These are phyloP conservation scores for Pedionomus torquatus DNA, from an alignment of 2,113 vertebrate species.

Conservation along the genomic window DNA sequence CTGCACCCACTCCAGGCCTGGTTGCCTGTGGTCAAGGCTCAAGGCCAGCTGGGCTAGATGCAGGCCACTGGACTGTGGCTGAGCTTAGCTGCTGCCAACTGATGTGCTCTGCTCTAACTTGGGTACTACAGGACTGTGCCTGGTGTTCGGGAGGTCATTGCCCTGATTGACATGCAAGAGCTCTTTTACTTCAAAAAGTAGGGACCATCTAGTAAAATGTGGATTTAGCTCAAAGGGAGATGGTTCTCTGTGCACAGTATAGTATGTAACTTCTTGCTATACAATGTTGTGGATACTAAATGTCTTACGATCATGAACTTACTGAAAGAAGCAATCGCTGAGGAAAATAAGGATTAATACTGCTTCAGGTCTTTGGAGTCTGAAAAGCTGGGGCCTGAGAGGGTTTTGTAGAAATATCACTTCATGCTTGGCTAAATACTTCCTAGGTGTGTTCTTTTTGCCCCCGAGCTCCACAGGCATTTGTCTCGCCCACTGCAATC, in stretches of 20 bases:
- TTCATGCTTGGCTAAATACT: neutral
- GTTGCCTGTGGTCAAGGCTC: neutral
- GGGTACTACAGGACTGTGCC: rapidly evolving
- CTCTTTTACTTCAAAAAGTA: neutral
- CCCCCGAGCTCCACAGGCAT: neutral
- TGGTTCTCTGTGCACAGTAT: neutral
- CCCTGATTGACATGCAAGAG: neutral
- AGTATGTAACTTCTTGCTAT: neutral
- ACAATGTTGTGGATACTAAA: neutral
- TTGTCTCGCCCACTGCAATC: neutral
- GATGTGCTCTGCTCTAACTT: neutral
- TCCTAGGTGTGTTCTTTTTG: neutral
- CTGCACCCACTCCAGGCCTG: neutral
- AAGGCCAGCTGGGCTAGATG: neutral
- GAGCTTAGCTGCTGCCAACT: neutral
- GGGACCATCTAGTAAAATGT: neutral
- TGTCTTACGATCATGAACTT: neutral
- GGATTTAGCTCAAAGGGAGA: neutral
- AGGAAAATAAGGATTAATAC: neutral
- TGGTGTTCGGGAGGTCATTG: neutral
- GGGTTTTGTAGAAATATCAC: neutral
- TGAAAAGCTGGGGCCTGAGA: neutral
- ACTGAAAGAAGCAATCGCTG: neutral
- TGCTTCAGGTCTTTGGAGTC: neutral
- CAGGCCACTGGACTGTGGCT: rapidly evolving